Conservation (phyloP, 2,888 invertebrate species). For the Pycnomerus fuliginosus region DNA sequence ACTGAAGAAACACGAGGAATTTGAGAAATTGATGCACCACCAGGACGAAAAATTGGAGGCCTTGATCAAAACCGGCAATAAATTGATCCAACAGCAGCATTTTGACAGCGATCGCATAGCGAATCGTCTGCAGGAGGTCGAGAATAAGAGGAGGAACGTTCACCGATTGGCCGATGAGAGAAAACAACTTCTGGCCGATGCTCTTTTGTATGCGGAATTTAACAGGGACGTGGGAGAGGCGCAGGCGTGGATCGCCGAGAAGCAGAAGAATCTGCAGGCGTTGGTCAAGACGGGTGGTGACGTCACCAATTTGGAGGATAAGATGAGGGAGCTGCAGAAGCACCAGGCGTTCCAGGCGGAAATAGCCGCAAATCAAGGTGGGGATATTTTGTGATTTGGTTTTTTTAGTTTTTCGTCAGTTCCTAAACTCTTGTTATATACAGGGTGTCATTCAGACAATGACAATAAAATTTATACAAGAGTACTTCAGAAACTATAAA, state of each 20-base stretch:
- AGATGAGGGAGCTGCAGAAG: slow-evolving; percentile 91
- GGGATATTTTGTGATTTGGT: too few species aligned
- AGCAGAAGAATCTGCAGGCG: slow-evolving; percentile 80
- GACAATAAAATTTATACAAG: too few species aligned
- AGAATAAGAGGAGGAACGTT: slow-evolving; percentile 67
- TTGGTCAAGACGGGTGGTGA: slow-evolving; percentile 73
- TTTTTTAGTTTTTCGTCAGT: too few species aligned
- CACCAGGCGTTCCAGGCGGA: slow-evolving; percentile 95
- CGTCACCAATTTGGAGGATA: slow-evolving; percentile 85
- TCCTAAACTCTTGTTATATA: too few species aligned
- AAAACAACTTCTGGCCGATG: slow-evolving; percentile 70
- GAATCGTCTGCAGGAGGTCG: slow-evolving; percentile 71
- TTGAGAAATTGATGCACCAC: slow-evolving; percentile 85
- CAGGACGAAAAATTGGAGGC: slow-evolving; percentile 85
- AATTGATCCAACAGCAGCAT: slow-evolving; percentile 86
- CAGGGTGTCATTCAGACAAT: too few species aligned
- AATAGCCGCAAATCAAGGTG: slow-evolving; percentile 80
- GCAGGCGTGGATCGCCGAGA: slow-evolving; percentile 89
- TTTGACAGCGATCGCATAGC: slow-evolving; percentile 84
- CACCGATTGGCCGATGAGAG: slow-evolving; percentile 68
- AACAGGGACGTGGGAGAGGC: slow-evolving; percentile 89
- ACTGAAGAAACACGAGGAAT: slow-evolving; percentile 91
- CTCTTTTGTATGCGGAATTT: slow-evolving; percentile 85
- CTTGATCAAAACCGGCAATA: slow-evolving; percentile 80
- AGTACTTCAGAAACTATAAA: too few species aligned